phyloP scores from a whole-genome alignment of 1,140 invertebrate species.

The Xylocopa sonorina region DNA sequence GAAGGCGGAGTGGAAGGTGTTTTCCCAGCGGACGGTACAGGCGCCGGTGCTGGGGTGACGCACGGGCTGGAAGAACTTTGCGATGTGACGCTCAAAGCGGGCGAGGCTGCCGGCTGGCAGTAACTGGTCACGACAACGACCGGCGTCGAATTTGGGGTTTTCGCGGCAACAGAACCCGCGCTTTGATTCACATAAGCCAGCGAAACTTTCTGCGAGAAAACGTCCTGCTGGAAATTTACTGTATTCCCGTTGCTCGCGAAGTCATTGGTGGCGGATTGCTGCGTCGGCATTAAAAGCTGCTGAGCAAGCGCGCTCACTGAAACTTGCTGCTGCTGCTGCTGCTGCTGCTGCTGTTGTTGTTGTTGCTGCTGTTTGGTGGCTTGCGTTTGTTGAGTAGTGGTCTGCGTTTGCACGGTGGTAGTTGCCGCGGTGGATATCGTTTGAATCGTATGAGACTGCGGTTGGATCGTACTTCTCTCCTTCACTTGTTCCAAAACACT shows the following conservation, averaged over 20 bases:
- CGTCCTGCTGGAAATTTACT: conserved; percentile 75
- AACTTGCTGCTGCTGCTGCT: too few species aligned
- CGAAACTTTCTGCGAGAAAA: conserved; percentile 78
- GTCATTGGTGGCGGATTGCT: conserved; percentile 67
- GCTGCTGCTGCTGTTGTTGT: too few species aligned
- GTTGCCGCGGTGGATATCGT: conserved; percentile 58
- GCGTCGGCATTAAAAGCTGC: conserved; percentile 75
- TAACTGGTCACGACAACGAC: conserved; percentile 85
- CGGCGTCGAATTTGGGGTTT: conserved; percentile 82
- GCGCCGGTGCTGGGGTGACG: conserved; percentile 82
- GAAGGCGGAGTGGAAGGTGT: conserved; percentile 75
- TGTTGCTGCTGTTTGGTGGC: conserved; percentile 65
- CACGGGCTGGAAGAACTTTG: conserved; percentile 85
- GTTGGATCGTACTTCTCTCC: conserved; percentile 86
- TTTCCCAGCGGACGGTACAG: conserved; percentile 77
- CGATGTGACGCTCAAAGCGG: conserved; percentile 84
- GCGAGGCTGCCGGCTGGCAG: conserved; percentile 84
- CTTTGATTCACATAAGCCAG: conserved; percentile 81
- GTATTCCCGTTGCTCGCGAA: conserved; percentile 73
- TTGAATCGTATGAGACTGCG: conserved; percentile 74
- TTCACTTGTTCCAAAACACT: conserved; percentile 91
- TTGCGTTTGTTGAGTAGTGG: conserved; percentile 70
- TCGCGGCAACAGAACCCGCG: conserved; percentile 65
- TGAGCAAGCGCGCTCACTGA: conserved; percentile 72
- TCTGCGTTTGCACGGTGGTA: conserved; percentile 77